Percentiles rank a stretch among this genome's conserved stretches.
Evolutionary conservation across 2,113 vertebrate genomes (phyloP).

Genomic region (Tupaia tana): DNA sequence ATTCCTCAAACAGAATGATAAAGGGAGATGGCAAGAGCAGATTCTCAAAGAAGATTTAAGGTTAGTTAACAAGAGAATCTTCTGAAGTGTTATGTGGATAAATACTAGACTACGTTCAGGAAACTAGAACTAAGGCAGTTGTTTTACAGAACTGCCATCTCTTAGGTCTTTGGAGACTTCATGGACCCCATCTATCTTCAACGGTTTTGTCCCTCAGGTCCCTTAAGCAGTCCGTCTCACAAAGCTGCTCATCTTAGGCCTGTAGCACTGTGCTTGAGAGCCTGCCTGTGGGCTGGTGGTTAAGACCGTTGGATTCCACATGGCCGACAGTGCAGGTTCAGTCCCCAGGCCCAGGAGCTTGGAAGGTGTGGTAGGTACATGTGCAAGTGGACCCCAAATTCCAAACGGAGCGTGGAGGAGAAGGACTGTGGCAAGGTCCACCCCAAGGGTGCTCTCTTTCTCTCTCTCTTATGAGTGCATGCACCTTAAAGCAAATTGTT

Average conservation of each 20-base stretch:
- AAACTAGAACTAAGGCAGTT: neutral
- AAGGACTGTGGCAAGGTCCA: no score
- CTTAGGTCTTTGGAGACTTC: constrained; percentile 6
- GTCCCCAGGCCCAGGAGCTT: no score
- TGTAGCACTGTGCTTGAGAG: neutral
- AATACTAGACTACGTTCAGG: neutral
- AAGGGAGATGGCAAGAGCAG: neutral
- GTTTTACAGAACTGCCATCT: neutral
- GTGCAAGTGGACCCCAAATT: no score
- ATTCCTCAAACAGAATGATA: neutral
- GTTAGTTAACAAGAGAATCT: neutral
- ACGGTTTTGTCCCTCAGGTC: neutral
- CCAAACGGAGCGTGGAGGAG: no score
- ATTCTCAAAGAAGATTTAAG: no score
- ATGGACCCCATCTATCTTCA: neutral
- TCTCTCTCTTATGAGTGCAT: no score
- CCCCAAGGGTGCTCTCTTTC: no score
- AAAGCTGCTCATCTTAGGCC: neutral
- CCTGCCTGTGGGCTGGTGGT: no score
- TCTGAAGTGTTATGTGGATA: neutral
- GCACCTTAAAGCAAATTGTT: no score
- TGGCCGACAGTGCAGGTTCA: no score
- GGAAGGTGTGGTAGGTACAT: no score
- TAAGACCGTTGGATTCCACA: no score
- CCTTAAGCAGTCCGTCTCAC: neutral